These are phyloP conservation scores for Smittia sp. DNA, from an alignment of 2,888 invertebrate species.

Conservation along the genomic window DNA sequence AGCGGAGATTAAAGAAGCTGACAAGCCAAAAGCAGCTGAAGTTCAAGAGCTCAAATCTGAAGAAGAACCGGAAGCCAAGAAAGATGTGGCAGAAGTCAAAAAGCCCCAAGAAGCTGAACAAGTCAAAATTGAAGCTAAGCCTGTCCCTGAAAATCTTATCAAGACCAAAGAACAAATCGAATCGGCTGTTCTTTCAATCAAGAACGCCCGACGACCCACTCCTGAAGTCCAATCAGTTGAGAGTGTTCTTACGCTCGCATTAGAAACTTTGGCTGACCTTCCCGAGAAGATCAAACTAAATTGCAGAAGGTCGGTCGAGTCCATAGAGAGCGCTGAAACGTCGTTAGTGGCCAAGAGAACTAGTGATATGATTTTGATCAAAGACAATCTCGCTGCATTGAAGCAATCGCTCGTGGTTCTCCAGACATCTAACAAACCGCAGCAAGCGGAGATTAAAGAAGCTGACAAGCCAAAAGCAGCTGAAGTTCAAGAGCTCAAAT, in stretches of 20 bases:
- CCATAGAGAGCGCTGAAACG: slow-evolving; percentile 37
- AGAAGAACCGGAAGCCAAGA: slow-evolving; percentile 44
- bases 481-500: slow-evolving; percentile 38
- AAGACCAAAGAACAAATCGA: background rate
- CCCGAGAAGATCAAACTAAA: slow-evolving; percentile 25
- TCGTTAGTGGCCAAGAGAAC: slow-evolving; percentile 17
- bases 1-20: background rate
- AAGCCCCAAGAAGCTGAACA: slow-evolving; percentile 47
- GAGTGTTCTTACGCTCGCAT: slow-evolving; percentile 39
- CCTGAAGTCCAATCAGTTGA: no score
- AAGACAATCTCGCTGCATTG: slow-evolving; percentile 42
- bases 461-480: slow-evolving; percentile 34
- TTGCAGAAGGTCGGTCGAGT: slow-evolving; percentile 34
- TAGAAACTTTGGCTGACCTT: slow-evolving; percentile 38
- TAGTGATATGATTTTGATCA: no score
- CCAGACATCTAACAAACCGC: slow-evolving; percentile 43
- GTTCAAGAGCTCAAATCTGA: no score
- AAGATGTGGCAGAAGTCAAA: slow-evolving; percentile 50
- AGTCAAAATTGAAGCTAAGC: slow-evolving; percentile 50
- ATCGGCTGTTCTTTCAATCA: background rate
- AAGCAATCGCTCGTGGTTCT: slow-evolving; percentile 39
- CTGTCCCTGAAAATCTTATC: slow-evolving; percentile 52
- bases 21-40: background rate
- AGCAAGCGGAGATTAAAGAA: slow-evolving; percentile 42
- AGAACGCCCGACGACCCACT: slow-evolving; percentile 5